These are phyloP conservation scores for Meteorus colon DNA, from an alignment of 2,888 invertebrate species.

Conservation along the genomic window DNA sequence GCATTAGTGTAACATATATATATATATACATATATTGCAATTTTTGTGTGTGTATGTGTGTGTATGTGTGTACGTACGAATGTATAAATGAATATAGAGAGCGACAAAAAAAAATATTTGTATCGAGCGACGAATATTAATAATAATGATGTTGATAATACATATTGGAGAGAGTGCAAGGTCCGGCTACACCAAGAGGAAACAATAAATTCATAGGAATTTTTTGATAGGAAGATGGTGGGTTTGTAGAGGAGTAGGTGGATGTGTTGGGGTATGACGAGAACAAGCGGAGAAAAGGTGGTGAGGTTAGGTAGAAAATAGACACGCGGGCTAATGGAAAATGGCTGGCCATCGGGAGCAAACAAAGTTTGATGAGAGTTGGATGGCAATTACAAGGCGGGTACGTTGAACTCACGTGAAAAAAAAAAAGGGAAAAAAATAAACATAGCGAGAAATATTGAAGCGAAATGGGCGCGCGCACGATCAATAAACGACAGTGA, in stretches of 20 bases:
- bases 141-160: slow-evolving; percentile 68
- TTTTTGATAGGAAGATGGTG: slow-evolving; percentile 3
- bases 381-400: slow-evolving; percentile 11
- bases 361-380: slow-evolving; percentile 20
- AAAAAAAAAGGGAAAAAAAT: background rate
- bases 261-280: background rate
- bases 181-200: slow-evolving; percentile 71
- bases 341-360: slow-evolving; percentile 13
- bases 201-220: slow-evolving; percentile 46
- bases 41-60: background rate
- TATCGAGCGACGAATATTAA: slow-evolving; percentile 53
- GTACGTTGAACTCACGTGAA: slow-evolving; percentile 31
- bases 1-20: background rate
- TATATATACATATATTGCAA: background rate
- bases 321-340: slow-evolving; percentile 17
- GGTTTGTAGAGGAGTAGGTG: slow-evolving; percentile 45
- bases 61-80: background rate
- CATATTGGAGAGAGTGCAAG: slow-evolving; percentile 68
- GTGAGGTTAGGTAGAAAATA: slow-evolving; percentile 19
- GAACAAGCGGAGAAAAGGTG: background rate
- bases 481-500: slow-evolving; percentile 27
- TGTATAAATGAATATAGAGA: slow-evolving; percentile 17
- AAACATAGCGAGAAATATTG: background rate
- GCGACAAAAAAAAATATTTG: background rate
- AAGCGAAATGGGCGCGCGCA: slow-evolving; percentile 20